These are phyloP conservation scores for Anolis carolinensis DNA, from an alignment of 2,113 vertebrate genomes.

Conservation along the genomic window DNA sequence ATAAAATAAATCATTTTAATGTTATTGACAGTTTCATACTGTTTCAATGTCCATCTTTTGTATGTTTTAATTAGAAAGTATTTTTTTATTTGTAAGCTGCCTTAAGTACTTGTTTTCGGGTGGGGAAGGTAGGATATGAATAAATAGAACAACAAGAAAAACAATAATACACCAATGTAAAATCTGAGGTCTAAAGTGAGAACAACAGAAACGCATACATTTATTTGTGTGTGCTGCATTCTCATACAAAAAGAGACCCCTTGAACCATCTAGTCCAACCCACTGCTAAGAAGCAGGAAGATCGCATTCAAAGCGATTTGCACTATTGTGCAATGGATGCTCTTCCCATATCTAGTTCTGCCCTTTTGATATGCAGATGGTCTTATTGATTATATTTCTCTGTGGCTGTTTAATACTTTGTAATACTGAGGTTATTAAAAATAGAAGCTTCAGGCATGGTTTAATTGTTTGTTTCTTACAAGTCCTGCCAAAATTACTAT, in stretches of 20 bases:
- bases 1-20: too few relatives aligned
- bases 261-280: too few relatives aligned
- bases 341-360: not conserved
- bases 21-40: too few relatives aligned
- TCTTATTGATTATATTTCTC: constrained; percentile 52
- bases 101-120: too few relatives aligned
- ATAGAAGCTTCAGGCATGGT: constrained; percentile 47
- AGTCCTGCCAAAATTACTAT: constrained; percentile 72
- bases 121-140: too few relatives aligned
- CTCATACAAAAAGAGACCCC: not conserved
- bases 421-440: constrained; percentile 35
- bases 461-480: constrained; percentile 58
- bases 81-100: too few relatives aligned
- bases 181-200: not conserved
- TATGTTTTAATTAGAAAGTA: too few relatives aligned
- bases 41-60: too few relatives aligned
- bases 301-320: too few relatives aligned
- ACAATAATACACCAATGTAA: not conserved
- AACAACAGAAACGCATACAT: not conserved
- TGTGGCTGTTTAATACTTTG: constrained; percentile 55
- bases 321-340: not conserved
- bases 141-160: too few relatives aligned
- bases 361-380: constrained; percentile 9
- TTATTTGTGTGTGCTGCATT: not conserved
- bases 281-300: too few relatives aligned